phyloP scores from a whole-genome alignment of 2,797 vertebrate genomes.

The Pterois miles region DNA sequence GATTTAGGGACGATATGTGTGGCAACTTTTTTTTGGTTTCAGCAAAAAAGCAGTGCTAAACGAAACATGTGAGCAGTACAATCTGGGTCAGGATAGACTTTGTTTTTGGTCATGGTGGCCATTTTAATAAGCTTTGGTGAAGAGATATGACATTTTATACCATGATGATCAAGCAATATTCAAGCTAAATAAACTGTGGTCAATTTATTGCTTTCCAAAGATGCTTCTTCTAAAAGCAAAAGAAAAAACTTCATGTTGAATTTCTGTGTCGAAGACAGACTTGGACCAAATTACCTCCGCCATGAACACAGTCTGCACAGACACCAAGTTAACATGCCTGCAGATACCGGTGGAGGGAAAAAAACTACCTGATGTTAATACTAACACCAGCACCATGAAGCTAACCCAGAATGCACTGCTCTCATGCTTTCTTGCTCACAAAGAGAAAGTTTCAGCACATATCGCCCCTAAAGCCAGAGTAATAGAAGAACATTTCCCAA shows the following conservation, averaged over 20 bases:
- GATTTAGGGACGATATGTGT: too few relatives aligned
- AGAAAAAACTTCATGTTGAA: too few relatives aligned
- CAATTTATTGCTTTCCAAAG: too few relatives aligned
- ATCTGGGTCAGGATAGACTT: not conserved
- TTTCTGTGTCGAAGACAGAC: too few relatives aligned
- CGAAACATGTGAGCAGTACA: not conserved
- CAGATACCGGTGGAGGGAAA: not conserved
- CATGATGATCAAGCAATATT: not conserved
- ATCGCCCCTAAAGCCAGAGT: not conserved
- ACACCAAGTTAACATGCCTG: not conserved
- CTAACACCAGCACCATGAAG: not conserved
- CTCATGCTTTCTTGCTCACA: not conserved
- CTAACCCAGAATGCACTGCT: not conserved
- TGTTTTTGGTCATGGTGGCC: not conserved
- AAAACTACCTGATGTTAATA: not conserved
- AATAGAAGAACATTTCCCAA: not conserved
- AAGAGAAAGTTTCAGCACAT: too few relatives aligned
- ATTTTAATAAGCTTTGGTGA: not conserved
- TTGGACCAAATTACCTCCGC: too few relatives aligned
- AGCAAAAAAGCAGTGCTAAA: not conserved
- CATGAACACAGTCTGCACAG: too few relatives aligned
- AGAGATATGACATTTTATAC: not conserved
- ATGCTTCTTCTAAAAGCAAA: too few relatives aligned
- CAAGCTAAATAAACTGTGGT: not conserved
- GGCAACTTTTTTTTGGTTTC: not conserved